Base-by-base conservation (phyloP, 2,113 vertebrate genomes). In the Petroica traversi region DNA sequence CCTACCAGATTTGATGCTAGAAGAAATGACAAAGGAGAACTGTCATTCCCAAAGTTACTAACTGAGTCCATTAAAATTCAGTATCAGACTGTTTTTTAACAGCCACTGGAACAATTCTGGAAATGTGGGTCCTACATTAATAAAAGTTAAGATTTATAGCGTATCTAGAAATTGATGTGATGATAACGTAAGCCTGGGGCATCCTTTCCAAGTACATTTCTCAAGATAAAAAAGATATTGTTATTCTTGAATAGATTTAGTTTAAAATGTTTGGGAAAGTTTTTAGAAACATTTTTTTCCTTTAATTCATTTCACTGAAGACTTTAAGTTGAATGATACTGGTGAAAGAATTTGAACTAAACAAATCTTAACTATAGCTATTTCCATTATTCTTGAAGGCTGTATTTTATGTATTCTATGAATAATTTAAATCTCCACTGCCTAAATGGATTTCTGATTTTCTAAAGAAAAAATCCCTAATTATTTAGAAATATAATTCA, bases 391-490 rank as follows among this genome's bases (percentile, higher is more conserved):
- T 89, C 69, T 88, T 83, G 38, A 76, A 79, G 67, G 43, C 26
- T 83, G 24, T 69, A 55, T 93, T 95, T 88, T 67, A 83, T 74
- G 54, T 80, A 12, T 73, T 73, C 78, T 69, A 17, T 88, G 55
- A 96, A 94, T 74, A 78, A 19, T 38, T 95, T 85, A 31, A 63
- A 61, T 82, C 23, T 19, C n/a, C 28, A 86, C n/a, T 59, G 28
- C 51, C 64, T 94, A 96, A 95, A 94, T 83, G 38, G 40, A 69
- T 88, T 94, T 93, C 81, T 89, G 20, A 85, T 95, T 96, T 95
- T 96, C 49, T 61, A 63, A 64, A 85, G 48, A 36, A 94, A 91
- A 40, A 15, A 45, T 33, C 38, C 46, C 23, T n/a, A 57, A 92
- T 79, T 89, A 71, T 82, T 91, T 91, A 85, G 52, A 92, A 92